phyloP scores from a whole-genome alignment of 1,140 invertebrate species.

The Tetramorium parvispinum region DNA sequence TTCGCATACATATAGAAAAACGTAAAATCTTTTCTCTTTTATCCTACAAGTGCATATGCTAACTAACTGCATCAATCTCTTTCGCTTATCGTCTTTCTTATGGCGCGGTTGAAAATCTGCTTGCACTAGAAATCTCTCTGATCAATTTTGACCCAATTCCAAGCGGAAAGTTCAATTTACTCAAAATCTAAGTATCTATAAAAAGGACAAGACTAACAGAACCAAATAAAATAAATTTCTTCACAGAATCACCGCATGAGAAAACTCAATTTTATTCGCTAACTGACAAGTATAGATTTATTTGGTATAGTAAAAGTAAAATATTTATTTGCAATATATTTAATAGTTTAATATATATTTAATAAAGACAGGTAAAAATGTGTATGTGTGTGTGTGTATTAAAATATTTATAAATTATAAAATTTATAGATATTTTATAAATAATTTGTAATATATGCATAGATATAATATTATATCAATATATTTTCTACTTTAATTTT shows the following conservation, averaged over 20 bases:
- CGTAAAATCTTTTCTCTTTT: not conserved
- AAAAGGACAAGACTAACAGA: not conserved
- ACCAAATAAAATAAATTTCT: slow-evolving; percentile 5
- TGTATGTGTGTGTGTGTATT: too few relatives aligned
- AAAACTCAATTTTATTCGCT: not conserved
- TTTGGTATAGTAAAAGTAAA: not conserved
- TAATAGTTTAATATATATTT: not conserved
- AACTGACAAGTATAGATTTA: not conserved
- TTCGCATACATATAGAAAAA: not conserved
- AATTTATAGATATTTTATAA: too few relatives aligned
- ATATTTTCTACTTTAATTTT: not conserved
- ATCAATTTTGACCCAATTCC: slow-evolving; percentile 7
- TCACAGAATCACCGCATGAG: not conserved
- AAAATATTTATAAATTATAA: too few relatives aligned
- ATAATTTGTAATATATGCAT: not conserved
- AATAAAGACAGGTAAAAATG: too few relatives aligned
- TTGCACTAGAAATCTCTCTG: slow-evolving; percentile 18
- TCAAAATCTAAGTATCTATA: not conserved
- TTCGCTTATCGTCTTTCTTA: not conserved
- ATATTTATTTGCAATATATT: not conserved
- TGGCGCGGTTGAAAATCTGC: slow-evolving; percentile 22
- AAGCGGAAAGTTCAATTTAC: slow-evolving; percentile 10
- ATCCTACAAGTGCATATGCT: slow-evolving; percentile 9
- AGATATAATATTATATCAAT: not conserved
- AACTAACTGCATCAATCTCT: slow-evolving; percentile 6